A percentile compares a stretch with the other conserved stretches of the same genome.
phyloP scores from a whole-genome alignment of 2,797 vertebrate species.

The Cottoperca gobio region DNA sequence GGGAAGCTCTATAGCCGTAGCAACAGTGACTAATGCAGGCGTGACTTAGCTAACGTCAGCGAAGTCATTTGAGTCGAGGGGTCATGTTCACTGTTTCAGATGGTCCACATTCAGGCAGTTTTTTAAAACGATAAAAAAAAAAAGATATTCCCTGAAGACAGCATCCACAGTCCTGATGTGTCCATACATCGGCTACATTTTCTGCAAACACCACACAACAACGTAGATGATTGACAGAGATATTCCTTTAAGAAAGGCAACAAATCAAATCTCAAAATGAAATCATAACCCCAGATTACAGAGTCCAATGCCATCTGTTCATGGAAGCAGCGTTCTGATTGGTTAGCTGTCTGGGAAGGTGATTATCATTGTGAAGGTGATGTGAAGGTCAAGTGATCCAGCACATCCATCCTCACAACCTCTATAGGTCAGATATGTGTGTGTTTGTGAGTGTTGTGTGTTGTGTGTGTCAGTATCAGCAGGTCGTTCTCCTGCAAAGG shows the following conservation, averaged over 20 bases:
- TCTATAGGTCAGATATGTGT: conserved; percentile 43
- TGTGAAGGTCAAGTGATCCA: conserved; percentile 40
- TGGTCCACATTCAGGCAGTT: conserved; percentile 2
- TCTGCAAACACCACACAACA: conserved; percentile 5
- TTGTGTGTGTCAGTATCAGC: conserved; percentile 29
- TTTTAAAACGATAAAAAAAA: not conserved
- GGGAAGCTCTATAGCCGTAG: not conserved
- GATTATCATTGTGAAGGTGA: conserved; percentile 53
- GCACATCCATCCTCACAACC: conserved; percentile 26
- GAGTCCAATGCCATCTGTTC: conserved; percentile 61
- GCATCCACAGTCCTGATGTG: not conserved
- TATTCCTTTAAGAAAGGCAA: conserved; percentile 19
- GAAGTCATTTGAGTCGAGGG: not conserved
- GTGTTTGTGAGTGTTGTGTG: conserved; percentile 10
- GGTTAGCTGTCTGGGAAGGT: conserved; percentile 36
- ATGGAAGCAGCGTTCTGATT: conserved; percentile 54
- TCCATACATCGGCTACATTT: conserved; percentile 13
- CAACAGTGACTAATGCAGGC: not conserved
- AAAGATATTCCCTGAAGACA: not conserved
- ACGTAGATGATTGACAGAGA: conserved; percentile 15
- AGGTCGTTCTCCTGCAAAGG: conserved; percentile 48
- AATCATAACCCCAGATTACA: conserved; percentile 55
- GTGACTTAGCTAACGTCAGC: not conserved
- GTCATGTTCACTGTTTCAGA: not conserved
- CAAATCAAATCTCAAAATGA: conserved; percentile 37